Percentiles rank a stretch among this genome's conserved stretches.
Conservation (phyloP, 2,797 vertebrate genomes). For the Rhinella marina region DNA sequence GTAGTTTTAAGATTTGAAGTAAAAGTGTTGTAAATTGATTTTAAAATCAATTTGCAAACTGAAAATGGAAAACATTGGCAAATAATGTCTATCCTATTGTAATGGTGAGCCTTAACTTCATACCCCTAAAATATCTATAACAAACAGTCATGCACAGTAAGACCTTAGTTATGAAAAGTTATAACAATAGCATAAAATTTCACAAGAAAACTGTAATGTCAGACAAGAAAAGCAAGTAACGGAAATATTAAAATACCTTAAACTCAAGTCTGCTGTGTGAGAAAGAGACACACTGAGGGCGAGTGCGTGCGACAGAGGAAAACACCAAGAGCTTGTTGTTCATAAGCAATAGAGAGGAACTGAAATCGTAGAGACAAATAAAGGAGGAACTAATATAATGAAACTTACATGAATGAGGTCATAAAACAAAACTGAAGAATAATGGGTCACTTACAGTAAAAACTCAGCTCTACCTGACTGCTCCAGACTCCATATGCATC, state of each 20-base stretch:
- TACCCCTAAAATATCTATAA: background rate
- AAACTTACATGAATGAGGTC: background rate
- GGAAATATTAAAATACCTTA: slow-evolving; percentile 28
- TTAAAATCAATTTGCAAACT: background rate
- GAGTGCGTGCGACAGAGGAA: slow-evolving; percentile 25
- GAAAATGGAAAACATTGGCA: background rate
- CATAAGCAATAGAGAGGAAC: slow-evolving; percentile 26
- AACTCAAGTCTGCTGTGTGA: background rate
- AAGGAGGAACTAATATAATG: slow-evolving; percentile 37
- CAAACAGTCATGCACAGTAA: background rate
- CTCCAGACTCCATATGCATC: background rate
- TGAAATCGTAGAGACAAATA: slow-evolving; percentile 39
- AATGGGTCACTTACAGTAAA: background rate
- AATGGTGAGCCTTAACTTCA: background rate
- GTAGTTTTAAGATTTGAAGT: background rate
- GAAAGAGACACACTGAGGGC: background rate
- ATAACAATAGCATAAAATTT: no score
- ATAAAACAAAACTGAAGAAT: background rate
- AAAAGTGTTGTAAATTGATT: background rate
- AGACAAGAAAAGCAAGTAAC: background rate
- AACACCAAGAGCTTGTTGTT: slow-evolving; percentile 48
- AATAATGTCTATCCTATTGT: background rate
- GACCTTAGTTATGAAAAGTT: background rate
- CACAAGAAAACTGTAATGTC: background rate
- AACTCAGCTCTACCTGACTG: background rate